phyloP scores from a whole-genome alignment of 2,888 invertebrate species.

The Protodeltote pygarga region DNA sequence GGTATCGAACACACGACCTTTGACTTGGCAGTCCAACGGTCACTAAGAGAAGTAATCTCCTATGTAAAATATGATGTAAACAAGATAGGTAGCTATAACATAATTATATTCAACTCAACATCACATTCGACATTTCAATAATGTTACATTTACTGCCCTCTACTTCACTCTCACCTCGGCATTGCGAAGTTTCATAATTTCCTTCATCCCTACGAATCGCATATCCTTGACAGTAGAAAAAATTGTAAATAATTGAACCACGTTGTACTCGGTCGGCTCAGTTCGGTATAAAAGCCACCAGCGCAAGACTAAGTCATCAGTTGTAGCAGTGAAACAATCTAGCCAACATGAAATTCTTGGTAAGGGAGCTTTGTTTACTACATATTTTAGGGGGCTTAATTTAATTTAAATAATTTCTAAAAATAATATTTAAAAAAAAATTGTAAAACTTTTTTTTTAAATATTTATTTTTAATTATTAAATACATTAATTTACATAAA shows the following conservation, averaged over 20 bases:
- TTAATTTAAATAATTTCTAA: conserved; percentile 6
- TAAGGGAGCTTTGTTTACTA: conserved; percentile 56
- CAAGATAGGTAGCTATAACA: no score
- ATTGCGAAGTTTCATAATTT: conserved; percentile 25
- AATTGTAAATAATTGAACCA: conserved; percentile 55
- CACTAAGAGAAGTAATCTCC: no score
- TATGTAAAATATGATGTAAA: no score
- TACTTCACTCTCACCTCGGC: conserved; percentile 8
- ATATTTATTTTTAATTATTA: background rate
- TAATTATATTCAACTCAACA: no score
- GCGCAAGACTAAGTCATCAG: conserved; percentile 63
- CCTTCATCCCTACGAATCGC: conserved; percentile 46
- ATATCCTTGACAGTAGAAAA: conserved; percentile 63
- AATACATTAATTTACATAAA: no score
- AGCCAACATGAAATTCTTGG: conserved; percentile 77
- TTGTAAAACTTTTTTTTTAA: background rate
- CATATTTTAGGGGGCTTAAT: conserved; percentile 12
- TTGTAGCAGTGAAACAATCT: conserved; percentile 58
- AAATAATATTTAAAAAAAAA: background rate
- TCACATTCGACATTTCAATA: no score
- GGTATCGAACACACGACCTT: no score
- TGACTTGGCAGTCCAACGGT: no score
- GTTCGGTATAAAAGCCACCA: conserved; percentile 62
- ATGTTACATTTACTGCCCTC: no score
- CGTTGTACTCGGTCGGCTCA: conserved; percentile 32